phyloP scores from a whole-genome alignment of 2,797 vertebrate species.

The Poeciliopsis infans region DNA sequence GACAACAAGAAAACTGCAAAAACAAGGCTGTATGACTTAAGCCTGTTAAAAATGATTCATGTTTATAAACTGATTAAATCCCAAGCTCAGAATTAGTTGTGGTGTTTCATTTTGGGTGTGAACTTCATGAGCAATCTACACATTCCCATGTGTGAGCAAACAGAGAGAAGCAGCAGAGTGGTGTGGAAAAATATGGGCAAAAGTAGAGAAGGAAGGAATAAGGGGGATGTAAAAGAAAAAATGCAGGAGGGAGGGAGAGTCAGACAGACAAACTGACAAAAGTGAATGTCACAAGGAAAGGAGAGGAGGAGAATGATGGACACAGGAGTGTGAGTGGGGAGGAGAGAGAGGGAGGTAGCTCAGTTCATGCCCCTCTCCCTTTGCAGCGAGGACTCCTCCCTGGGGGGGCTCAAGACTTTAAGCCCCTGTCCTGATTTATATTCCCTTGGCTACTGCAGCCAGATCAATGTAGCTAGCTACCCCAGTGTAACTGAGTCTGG shows the following conservation, averaged over 20 bases:
- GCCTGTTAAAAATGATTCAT: neutral
- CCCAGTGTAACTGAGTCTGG: slow-evolving; percentile 87
- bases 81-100: slow-evolving; percentile 41
- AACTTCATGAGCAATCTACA: slow-evolving; percentile 64
- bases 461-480: slow-evolving; percentile 79
- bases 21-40: neutral
- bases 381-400: slow-evolving; percentile 89
- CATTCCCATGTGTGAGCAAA: slow-evolving; percentile 52
- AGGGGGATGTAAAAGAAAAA: slow-evolving; percentile 24
- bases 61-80: slow-evolving; percentile 35
- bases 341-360: slow-evolving; percentile 60
- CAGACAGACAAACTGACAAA: slow-evolving; percentile 47
- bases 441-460: slow-evolving; percentile 82
- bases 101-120: slow-evolving; percentile 70
- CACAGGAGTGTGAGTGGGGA: slow-evolving; percentile 49
- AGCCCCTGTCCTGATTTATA: slow-evolving; percentile 95
- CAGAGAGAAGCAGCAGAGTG: slow-evolving; percentile 22
- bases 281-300: slow-evolving; percentile 53
- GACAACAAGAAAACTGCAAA: slow-evolving; percentile 8
- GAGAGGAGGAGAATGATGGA: slow-evolving; percentile 60
- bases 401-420: slow-evolving; percentile 91
- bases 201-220: slow-evolving; percentile 21
- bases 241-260: slow-evolving; percentile 14
- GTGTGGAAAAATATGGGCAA: slow-evolving; percentile 31
- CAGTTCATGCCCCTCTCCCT: slow-evolving; percentile 87